Evolutionary conservation across 2,888 invertebrate species (phyloP).

Genomic region (Yponomeuta sedellus): DNA sequence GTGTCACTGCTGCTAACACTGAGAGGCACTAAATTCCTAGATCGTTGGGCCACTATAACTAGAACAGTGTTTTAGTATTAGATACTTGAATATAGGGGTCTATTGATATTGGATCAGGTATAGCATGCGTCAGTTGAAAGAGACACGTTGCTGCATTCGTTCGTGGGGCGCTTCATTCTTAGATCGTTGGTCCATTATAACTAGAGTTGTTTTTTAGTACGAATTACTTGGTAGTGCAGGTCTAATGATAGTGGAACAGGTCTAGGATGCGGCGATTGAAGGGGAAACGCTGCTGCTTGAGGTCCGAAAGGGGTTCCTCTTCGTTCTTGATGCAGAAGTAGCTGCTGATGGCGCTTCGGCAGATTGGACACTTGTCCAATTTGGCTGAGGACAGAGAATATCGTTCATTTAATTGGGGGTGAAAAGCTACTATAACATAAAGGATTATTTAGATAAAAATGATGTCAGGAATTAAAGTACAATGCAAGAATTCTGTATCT

Average conservation of each 20-base stretch:
- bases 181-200: too few relatives aligned
- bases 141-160: constrained; percentile 73
- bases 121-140: constrained; percentile 81
- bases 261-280: constrained; percentile 84
- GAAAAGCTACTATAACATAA: too few relatives aligned
- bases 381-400: constrained; percentile 68
- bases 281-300: constrained; percentile 70
- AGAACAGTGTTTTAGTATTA: not conserved
- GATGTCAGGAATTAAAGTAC: too few relatives aligned
- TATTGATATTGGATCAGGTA: constrained; percentile 83
- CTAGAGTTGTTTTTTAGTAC: not conserved
- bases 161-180: constrained; percentile 20
- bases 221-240: not conserved
- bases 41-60: not conserved
- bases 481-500: too few relatives aligned
- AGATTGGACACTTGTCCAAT: constrained; percentile 91
- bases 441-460: too few relatives aligned
- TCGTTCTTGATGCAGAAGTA: constrained; percentile 90
- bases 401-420: not conserved
- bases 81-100: constrained; percentile 6
- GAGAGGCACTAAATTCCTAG: too few relatives aligned
- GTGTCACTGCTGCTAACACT: too few relatives aligned
- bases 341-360: constrained; percentile 87
- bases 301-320: constrained; percentile 79
- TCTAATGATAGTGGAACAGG: constrained; percentile 80